A percentile compares a stretch with the other conserved stretches of the same genome.
phyloP scores from a whole-genome alignment of 2,797 vertebrate genomes.

The Rallus crepitans region DNA sequence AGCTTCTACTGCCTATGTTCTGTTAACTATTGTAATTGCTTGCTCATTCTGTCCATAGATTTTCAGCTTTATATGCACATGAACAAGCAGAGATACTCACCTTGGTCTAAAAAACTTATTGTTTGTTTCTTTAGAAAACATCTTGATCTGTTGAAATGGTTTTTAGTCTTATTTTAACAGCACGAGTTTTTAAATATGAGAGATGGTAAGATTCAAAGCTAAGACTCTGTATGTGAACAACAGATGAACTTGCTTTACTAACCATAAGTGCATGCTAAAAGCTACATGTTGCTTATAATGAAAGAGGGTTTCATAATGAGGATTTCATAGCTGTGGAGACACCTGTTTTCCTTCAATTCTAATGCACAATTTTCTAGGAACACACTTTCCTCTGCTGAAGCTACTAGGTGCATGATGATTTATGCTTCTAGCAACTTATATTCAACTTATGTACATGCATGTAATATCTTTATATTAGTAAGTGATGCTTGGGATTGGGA shows the following conservation, averaged over 20 bases:
- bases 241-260: conserved; percentile 70
- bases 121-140: background rate
- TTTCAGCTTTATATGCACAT: conserved; percentile 56
- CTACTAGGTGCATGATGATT: conserved; percentile 29
- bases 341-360: conserved; percentile 24
- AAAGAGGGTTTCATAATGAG: background rate
- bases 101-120: background rate
- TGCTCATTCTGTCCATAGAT: conserved; percentile 68
- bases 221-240: background rate
- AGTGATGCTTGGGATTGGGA: background rate
- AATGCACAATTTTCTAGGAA: conserved; percentile 27
- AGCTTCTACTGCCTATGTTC: conserved; percentile 77
- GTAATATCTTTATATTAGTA: background rate
- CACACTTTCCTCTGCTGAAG: conserved; percentile 19
- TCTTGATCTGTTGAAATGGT: background rate
- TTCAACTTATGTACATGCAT: background rate
- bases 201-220: conserved; percentile 7
- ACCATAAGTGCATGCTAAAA: conserved; percentile 74
- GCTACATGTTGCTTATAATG: conserved; percentile 5
- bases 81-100: conserved; percentile 17
- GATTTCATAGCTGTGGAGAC: conserved; percentile 12
- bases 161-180: background rate
- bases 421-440: background rate
- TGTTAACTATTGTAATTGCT: conserved; percentile 79
- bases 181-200: background rate